Base-by-base conservation (phyloP, 2,797 vertebrate genomes). In the Acrossocheilus wenchowensis region DNA sequence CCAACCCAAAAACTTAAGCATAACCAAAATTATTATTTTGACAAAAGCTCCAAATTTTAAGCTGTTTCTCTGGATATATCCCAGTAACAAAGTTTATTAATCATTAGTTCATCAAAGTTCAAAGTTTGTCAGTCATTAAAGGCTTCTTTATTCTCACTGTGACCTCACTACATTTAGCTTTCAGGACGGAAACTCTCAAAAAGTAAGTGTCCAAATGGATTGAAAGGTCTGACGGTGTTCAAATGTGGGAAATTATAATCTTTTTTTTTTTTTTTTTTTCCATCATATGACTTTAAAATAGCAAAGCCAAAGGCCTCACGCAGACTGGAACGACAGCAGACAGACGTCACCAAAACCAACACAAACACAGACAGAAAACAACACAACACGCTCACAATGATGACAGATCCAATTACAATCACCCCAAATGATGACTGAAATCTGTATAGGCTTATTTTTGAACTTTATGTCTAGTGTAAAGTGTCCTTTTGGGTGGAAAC, bases 311-410 rank as follows among this genome's bases (percentile, higher is more conserved):
- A 54, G 30, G 14, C 50, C 30, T 78, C 74, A 77, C 6, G 17
- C 74, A 14, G 74, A 77, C 74, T 54, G 74, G 6, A 77, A 14
- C 26, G 19, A 50, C 73, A 74, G 17, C 45, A 11, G 73, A 75
- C 45, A 17, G 15, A 45, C 12, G 71, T 39, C 66, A 21, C n/a
- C n/a, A n/a, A n/a, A n/a, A n/a, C n/a, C n/a, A n/a, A n/a, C 15
- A 75, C 17, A 36, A 77, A 77, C 17, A 50, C 43, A 75, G 9
- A 52, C 48, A 21, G 15, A 74, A 74, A 52, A 48, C 17, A 48
- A 30, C 34, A 69, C 34, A 69, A 30, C 23, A 41, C 21, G 39
- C 19, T 41, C 68, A 71, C 19, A 4, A 3, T 26, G 5, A 77
- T 36, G 50, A 36, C 9, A 36, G 69, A 52, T 34, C 10, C 9